Conservation (phyloP, 2,888 invertebrate genomes). For the Empis stercorea region DNA sequence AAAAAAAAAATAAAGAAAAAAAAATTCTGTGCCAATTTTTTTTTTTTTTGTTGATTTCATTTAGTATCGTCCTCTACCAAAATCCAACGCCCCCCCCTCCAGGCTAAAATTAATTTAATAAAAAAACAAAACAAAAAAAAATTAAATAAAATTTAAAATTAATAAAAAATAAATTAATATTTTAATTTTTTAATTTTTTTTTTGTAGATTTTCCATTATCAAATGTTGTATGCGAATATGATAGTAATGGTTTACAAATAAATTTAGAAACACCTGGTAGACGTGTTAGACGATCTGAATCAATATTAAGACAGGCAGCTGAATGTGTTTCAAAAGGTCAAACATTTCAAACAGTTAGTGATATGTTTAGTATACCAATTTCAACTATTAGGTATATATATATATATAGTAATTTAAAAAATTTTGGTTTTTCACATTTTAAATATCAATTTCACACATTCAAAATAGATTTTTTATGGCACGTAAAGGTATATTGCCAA, state of each 20-base stretch:
- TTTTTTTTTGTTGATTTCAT: too few species aligned
- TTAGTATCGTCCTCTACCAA: too few species aligned
- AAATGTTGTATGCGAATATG: conserved; percentile 9
- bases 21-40: too few species aligned
- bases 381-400: conserved; percentile 56
- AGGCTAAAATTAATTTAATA: too few species aligned
- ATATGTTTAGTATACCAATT: conserved; percentile 77
- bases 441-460: too few species aligned
- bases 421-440: too few species aligned
- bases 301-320: conserved; percentile 63
- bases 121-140: too few species aligned
- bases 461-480: conserved; percentile 77
- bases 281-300: conserved; percentile 61
- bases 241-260: conserved; percentile 2
- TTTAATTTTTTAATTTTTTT: neutral
- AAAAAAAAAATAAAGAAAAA: too few species aligned
- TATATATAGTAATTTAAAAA: conserved; percentile 11
- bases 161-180: neutral
- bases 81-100: too few species aligned
- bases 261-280: neutral
- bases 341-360: conserved; percentile 77
- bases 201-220: conserved; percentile 5
- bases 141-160: neutral
- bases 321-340: conserved; percentile 76
- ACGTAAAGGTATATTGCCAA: conserved; percentile 66